Evolutionary conservation across 2,888 invertebrate species (phyloP).

Genomic region (Melanophora roralis): DNA sequence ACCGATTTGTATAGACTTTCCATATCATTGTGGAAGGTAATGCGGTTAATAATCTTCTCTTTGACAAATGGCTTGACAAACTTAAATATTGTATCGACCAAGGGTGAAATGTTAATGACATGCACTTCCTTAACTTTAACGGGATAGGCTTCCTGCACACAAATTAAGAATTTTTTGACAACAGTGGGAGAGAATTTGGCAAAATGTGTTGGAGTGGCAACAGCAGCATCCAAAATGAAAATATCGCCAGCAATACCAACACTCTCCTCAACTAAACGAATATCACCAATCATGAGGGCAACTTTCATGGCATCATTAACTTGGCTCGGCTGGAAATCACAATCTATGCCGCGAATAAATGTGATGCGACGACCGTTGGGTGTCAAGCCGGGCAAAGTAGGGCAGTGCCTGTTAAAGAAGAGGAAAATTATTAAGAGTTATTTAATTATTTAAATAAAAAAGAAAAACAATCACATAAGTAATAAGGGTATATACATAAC

Average conservation of each 20-base stretch:
- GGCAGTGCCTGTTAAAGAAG: slow-evolving; percentile 82
- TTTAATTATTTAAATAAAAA: no score
- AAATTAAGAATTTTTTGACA: slow-evolving; percentile 90
- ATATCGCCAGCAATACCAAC: slow-evolving; percentile 91
- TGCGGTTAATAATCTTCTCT: slow-evolving; percentile 90
- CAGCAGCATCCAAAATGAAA: slow-evolving; percentile 87
- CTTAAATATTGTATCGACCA: slow-evolving; percentile 90
- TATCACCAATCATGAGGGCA: slow-evolving; percentile 90
- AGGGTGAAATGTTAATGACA: slow-evolving; percentile 88
- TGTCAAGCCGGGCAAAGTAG: slow-evolving; percentile 89
- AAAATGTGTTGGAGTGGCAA: slow-evolving; percentile 88
- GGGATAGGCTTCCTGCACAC: slow-evolving; percentile 92
- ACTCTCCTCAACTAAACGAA: slow-evolving; percentile 86
- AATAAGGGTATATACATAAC: no score
- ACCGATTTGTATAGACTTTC: slow-evolving; percentile 87
- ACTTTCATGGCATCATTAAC: slow-evolving; percentile 89
- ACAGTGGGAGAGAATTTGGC: slow-evolving; percentile 89
- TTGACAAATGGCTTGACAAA: slow-evolving; percentile 92
- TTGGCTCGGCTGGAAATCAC: slow-evolving; percentile 84
- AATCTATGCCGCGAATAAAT: slow-evolving; percentile 84
- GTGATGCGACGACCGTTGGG: slow-evolving; percentile 87
- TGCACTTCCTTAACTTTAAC: slow-evolving; percentile 92
- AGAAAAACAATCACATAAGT: no score
- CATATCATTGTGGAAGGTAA: slow-evolving; percentile 86
- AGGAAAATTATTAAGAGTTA: neutral